Percentiles rank a stretch among this genome's conserved stretches.
Evolutionary conservation across 2,888 invertebrate genomes (phyloP).

Genomic region (Acleris cristana): DNA sequence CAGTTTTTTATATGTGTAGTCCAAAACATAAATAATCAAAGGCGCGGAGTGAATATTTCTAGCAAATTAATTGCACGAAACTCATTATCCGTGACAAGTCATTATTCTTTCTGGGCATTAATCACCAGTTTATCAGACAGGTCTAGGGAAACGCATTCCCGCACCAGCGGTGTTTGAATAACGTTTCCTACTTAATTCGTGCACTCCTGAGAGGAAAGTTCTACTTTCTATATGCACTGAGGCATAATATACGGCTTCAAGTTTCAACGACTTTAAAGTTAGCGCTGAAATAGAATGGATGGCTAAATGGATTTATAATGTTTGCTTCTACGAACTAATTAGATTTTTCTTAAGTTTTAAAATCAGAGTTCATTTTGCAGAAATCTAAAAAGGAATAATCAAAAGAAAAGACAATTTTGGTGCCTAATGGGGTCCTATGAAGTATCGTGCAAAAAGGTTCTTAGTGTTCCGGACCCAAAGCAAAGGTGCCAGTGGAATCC

Average conservation of each 20-base stretch:
- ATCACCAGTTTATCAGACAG: constrained; percentile 38
- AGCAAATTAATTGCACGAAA: constrained; percentile 34
- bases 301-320: constrained; percentile 25
- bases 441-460: too few species aligned
- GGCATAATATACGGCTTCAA: constrained; percentile 30
- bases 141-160: constrained; percentile 33
- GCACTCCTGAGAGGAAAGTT: constrained; percentile 41
- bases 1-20: too few species aligned
- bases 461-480: too few species aligned
- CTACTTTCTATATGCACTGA: constrained; percentile 28
- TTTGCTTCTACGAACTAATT: constrained; percentile 7
- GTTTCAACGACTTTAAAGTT: constrained; percentile 31
- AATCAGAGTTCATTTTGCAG: too few species aligned
- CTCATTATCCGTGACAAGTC: constrained; percentile 37
- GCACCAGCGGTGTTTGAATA: constrained; percentile 35
- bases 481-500: too few species aligned
- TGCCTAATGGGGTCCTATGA: too few species aligned
- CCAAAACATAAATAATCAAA: constrained; percentile 19
- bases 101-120: constrained; percentile 39
- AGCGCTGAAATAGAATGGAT: constrained; percentile 24
- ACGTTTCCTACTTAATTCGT: constrained; percentile 39
- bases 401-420: too few species aligned
- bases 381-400: too few species aligned
- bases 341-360: neutral
- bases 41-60: constrained; percentile 23